Evolutionary conservation across 2,888 invertebrate species (phyloP).

Genomic region (Xestia rhomboidea): DNA sequence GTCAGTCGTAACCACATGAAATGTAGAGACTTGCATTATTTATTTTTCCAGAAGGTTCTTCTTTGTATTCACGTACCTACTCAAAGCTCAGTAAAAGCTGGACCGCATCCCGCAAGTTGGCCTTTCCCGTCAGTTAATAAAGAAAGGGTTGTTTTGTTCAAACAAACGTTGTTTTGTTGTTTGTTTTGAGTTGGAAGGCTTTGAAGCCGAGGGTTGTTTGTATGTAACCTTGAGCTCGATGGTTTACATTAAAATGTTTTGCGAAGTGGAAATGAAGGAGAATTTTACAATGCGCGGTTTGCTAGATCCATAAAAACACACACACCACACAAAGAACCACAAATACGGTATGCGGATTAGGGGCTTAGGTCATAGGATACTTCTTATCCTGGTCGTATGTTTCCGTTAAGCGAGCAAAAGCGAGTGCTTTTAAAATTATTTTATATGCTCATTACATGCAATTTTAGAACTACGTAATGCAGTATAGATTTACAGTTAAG

Average conservation of each 20-base stretch:
- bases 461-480: not conserved
- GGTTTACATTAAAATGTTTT: constrained; percentile 19
- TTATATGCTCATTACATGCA: not conserved
- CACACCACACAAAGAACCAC: too few relatives aligned
- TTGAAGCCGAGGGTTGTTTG: constrained; percentile 4
- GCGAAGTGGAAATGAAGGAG: not conserved
- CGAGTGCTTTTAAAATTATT: not conserved
- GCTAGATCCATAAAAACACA: not conserved
- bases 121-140: constrained; percentile 18
- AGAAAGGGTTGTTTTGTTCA: constrained; percentile 22
- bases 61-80: not conserved
- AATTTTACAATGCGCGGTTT: not conserved
- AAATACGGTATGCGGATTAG: too few relatives aligned
- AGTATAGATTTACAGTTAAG: not conserved
- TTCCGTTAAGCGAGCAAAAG: not conserved
- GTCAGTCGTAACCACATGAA: not conserved
- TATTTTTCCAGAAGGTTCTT: not conserved
- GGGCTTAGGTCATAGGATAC: not conserved
- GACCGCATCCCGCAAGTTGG: constrained; percentile 6
- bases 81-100: constrained; percentile 23
- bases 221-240: constrained; percentile 7
- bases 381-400: not conserved
- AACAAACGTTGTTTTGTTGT: constrained; percentile 29
- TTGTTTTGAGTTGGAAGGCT: constrained; percentile 29
- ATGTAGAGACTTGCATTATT: not conserved